Evolutionary conservation across 2,797 vertebrate species (phyloP), one percentile per base, ranked within the genome.

Genomic region (Hoplostethus atlanticus): DNA sequence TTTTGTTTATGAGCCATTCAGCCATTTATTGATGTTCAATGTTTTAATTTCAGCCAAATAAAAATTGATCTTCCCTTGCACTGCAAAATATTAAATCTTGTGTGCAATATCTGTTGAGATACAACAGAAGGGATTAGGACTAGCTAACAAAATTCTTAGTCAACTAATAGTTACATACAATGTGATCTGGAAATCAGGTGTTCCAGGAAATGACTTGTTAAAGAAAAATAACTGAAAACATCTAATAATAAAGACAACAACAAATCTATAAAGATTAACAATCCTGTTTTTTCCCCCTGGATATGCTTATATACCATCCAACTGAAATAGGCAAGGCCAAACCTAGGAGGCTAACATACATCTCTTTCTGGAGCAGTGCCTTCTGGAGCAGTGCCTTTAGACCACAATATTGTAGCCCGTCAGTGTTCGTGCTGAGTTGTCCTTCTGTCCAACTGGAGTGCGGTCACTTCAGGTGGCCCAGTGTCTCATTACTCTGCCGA

Each of bases 271-370:
- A 48, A n/a, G 16, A 48, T 42, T 58, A 64, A 46, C 47, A 76
- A 72, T 72, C 79, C 63, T 13, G 50, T 51, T 61, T 81, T 80
- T 66, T 64, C 10, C 66, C 36, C 53, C 3, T 54, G 57, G 52
- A 76, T 73, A 71, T 57, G 12, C 44, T 11, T 30, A 15, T 21
- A 69, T 54, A 25, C 9, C 3, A 13, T 59, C 17, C n/a, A 40
- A 54, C 12, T 64, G 15, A 54, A 15, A 40, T 38, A 38, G 34
- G 38, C 30, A 57, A 8, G 55, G 56, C 46, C 48, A 36, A 42
- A 6, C 47, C 9, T 0, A 2, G 9, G 25, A 68, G 0, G 60
- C 34, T 34, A 71, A 51, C 36, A 57, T 1, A 5, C n/a, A 8
- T 10, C 52, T 65, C 0, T 54, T 9, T 44, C 51, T 62, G n/a